Base-by-base conservation (phyloP, 2,888 invertebrate genomes). In the Aleiodes testaceus region DNA sequence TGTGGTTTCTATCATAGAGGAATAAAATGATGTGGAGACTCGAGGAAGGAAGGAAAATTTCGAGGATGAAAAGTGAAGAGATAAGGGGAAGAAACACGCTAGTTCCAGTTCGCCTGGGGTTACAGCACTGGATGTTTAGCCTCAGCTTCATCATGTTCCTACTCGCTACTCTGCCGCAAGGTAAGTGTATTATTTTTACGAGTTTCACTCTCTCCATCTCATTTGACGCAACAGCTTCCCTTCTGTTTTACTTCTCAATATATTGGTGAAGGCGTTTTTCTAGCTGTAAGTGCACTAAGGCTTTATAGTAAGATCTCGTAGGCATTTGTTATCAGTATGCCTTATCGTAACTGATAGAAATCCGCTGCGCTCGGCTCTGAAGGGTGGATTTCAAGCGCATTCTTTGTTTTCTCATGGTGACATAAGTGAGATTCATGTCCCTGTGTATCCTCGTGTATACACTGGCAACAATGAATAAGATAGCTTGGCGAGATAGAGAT, bases 111-210 rank as follows among this genome's bases (percentile, higher is more conserved):
- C 70, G 73, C 45, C 73, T 49, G 26, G 73, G 79, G 79, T 74
- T 81, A 78, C 79, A 79, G 74, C 78, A 81, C 75, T 84, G 80
- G 82, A 79, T 80, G 75, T 75, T 82, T 74, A 80, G 79, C 76
- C 73, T 78, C 68, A 73, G 74, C 70, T 75, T 83, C 77, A 80
- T 86, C 75, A 78, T 83, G 77, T 77, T 85, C 69, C 76, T 85
- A 72, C 83, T 87, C 78, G 79, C 81, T 79, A 79, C 84, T 75
- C 80, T 86, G 79, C 85, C 86, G 70, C 84, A 81, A 81, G 87
- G 87, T 87, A 74, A 84, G 83, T 79, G 49, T 70, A 26, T 67
- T 22, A 52, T 64, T 16, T 45, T 44, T 45, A 45, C 22, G 45
- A 22, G 16, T 70, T 52, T 59, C 47, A 45, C 18, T 45, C 47